Conservation (phyloP, 1,140 invertebrate species). For the Lysiphlebus fabarum region DNA sequence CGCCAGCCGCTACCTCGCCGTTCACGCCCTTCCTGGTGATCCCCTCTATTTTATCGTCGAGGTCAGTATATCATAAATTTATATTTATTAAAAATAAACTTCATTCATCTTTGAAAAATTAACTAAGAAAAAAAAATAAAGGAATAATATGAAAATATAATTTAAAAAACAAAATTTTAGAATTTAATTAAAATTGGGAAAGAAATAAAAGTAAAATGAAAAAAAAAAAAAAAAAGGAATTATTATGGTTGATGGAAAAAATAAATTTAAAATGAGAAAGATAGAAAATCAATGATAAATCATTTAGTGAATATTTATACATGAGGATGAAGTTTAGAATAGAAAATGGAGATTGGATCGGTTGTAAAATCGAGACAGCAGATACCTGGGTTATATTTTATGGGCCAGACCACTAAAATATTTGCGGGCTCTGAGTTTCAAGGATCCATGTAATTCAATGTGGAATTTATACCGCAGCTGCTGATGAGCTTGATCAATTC, state of each 20-base stretch:
- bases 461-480: conserved; percentile 32
- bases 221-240: no score
- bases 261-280: no score
- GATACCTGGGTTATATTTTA: conserved; percentile 35
- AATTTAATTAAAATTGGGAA: no score
- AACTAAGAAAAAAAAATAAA: no score
- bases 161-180: no score
- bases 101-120: background rate
- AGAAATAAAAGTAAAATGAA: background rate
- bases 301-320: no score
- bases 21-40: conserved; percentile 61
- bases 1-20: conserved; percentile 61
- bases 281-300: no score
- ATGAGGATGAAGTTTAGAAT: background rate
- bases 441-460: conserved; percentile 24
- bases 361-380: conserved; percentile 33
- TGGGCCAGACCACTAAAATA: conserved; percentile 28
- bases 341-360: conserved; percentile 30
- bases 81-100: background rate
- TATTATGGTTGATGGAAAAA: no score
- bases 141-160: no score
- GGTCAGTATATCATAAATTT: conserved; percentile 44
- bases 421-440: conserved; percentile 23
- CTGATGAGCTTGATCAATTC: conserved; percentile 16
- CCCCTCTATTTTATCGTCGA: conserved; percentile 65